Evolutionary conservation across 2,113 vertebrate genomes (phyloP).

Genomic region (Albula glossodonta): DNA sequence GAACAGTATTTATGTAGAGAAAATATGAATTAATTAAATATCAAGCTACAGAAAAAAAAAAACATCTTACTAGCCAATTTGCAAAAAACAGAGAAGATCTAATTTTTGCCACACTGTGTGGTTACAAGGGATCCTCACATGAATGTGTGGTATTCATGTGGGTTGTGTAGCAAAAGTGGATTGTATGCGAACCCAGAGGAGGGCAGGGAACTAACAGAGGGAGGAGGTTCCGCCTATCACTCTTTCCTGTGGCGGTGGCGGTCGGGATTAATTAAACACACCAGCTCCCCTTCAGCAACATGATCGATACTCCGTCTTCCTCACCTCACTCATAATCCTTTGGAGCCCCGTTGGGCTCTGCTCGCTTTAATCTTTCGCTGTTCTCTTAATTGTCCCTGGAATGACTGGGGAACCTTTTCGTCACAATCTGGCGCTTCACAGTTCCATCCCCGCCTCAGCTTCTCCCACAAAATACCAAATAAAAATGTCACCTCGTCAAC

Average conservation of each 20-base stretch:
- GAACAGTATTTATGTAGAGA: too few relatives aligned
- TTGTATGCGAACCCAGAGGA: neutral
- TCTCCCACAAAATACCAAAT: neutral
- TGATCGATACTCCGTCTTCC: slow-evolving; percentile 42
- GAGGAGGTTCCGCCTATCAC: neutral
- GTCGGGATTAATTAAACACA: slow-evolving; percentile 48
- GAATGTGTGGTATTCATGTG: too few relatives aligned
- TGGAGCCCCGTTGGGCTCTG: neutral
- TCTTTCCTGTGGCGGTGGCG: neutral
- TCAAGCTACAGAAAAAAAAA: too few relatives aligned
- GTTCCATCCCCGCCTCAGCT: neutral
- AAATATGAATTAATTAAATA: too few relatives aligned
- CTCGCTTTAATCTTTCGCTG: neutral
- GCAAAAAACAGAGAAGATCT: too few relatives aligned
- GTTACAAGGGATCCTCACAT: too few relatives aligned
- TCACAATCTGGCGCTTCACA: neutral
- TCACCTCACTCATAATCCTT: slow-evolving; percentile 20
- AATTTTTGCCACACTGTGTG: too few relatives aligned
- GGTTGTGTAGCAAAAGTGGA: too few relatives aligned
- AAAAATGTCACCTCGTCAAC: neutral
- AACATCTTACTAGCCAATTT: too few relatives aligned
- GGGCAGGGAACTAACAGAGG: neutral
- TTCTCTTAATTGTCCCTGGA: slow-evolving; percentile 6
- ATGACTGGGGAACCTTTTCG: neutral
- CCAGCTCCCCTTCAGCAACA: slow-evolving; percentile 35